Conservation (phyloP, 2,888 invertebrate genomes). For the Hyposoter didymator region DNA sequence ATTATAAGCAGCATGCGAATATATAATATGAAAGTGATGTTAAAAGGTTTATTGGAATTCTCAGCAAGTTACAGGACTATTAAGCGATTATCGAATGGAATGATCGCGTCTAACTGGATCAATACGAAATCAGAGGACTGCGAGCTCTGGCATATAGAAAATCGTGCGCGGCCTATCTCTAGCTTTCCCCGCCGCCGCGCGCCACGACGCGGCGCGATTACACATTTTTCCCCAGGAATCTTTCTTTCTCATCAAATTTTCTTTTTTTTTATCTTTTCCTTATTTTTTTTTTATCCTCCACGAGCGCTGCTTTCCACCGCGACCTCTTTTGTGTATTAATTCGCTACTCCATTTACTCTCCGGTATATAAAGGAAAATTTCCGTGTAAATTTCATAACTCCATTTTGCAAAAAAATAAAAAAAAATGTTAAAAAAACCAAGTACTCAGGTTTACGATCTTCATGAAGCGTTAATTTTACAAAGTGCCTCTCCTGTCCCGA, state of each 20-base stretch:
- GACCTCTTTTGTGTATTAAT: conserved; percentile 1
- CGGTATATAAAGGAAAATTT: conserved; percentile 9
- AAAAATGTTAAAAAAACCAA: no score
- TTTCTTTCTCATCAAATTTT: conserved; percentile 5
- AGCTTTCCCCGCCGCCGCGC: background rate
- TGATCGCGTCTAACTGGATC: conserved; percentile 65
- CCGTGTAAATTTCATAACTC: background rate
- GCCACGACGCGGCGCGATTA: conserved; percentile 1
- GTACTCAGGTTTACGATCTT: background rate
- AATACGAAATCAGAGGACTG: conserved; percentile 25
- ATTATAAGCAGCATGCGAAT: conserved; percentile 1
- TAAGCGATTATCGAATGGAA: conserved; percentile 56
- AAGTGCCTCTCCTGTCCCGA: background rate
- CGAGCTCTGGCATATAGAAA: background rate
- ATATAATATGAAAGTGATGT: background rate
- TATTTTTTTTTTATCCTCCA: background rate
- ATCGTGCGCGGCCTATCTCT: conserved; percentile 25
- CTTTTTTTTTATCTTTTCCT: background rate
- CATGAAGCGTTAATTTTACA: background rate
- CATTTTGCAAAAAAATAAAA: background rate
- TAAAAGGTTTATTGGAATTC: conserved; percentile 22
- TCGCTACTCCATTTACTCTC: conserved; percentile 3
- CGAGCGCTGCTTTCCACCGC: background rate
- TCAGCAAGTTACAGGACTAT: conserved; percentile 43
- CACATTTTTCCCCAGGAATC: conserved; percentile 14